Evolutionary conservation across 2,888 invertebrate species (phyloP).

Genomic region (Carabus problematicus): DNA sequence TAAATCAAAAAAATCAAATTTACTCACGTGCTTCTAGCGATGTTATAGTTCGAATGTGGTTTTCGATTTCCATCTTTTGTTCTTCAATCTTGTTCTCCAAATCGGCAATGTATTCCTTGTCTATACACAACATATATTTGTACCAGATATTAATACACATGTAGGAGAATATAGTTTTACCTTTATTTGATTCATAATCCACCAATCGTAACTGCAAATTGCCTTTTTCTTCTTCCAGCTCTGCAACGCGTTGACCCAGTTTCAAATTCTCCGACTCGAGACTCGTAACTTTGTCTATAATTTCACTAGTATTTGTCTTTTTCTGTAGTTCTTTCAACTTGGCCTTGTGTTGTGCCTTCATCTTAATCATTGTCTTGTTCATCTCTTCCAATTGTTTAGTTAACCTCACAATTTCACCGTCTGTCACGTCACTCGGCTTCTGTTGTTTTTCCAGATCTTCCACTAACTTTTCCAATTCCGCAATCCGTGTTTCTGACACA

Average conservation of each 20-base stretch:
- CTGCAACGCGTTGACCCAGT: slow-evolving; percentile 77
- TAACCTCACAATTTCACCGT: slow-evolving; percentile 61
- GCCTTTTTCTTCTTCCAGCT: slow-evolving; percentile 90
- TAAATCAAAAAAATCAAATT: slow-evolving; percentile 15
- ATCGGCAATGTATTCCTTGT: slow-evolving; percentile 38
- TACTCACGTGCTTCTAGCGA: slow-evolving; percentile 37
- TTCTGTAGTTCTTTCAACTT: slow-evolving; percentile 81
- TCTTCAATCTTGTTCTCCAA: slow-evolving; percentile 53
- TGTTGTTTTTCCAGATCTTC: slow-evolving; percentile 44
- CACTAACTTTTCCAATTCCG: slow-evolving; percentile 48
- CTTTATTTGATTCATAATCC: slow-evolving; percentile 77
- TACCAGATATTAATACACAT: not conserved
- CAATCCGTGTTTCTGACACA: slow-evolving; percentile 57
- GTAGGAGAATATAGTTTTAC: slow-evolving; percentile 53
- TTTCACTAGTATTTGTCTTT: slow-evolving; percentile 72
- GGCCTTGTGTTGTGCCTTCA: slow-evolving; percentile 73
- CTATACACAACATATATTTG: slow-evolving; percentile 19
- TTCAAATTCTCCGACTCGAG: slow-evolving; percentile 69
- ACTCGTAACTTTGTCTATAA: slow-evolving; percentile 71
- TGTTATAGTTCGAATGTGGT: slow-evolving; percentile 44
- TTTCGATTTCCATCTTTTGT: slow-evolving; percentile 56
- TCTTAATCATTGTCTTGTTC: slow-evolving; percentile 79
- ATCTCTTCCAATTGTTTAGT: slow-evolving; percentile 76
- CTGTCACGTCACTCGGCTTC: slow-evolving; percentile 45
- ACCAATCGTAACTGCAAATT: slow-evolving; percentile 86